Evolutionary conservation across 2,888 invertebrate genomes (phyloP), one percentile per base, ranked within the genome.

Genomic region (Agrilus cyanescens): DNA sequence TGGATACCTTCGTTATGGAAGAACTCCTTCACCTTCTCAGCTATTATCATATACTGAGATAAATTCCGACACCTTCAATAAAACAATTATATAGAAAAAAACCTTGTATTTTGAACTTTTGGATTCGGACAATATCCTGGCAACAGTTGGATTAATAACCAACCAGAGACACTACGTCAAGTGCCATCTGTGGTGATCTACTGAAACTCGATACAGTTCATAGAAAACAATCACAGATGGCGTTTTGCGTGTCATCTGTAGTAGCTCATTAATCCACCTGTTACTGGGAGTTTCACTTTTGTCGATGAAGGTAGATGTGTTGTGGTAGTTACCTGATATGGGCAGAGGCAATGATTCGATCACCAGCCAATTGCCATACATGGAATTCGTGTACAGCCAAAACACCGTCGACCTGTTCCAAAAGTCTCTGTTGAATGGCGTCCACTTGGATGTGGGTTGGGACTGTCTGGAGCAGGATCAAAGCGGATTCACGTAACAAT

Each of bases 1-100:
- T 97, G 97, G 54, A 97, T 96, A 38, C 96, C 96, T 67, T 95
- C 94, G 62, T 95, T 89, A 67, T 97, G 97, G 69, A 97, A 96
- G 71, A 96, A 90, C 62, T 90, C 87, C 66, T 96, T 97, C 7
- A 96, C 89, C 63, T 90, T 86, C 62, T 90, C 90, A 0, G 96
- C 95, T 50, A 97, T 88, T 62, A 87, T 85, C 91, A 96, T 95
- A 65, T 97, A 97, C 62, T 96, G 95, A 0, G 87, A 85, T 43
- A 95, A 70, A 68, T 94, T 95, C 55, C 88, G 81, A 72, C 94
- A 95, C 54, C 86, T 85, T 59, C 37, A 58, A 47, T 32, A 39
- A 18, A 45, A 18, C 12, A 18, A 14, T 20, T 37, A 29, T 15
- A 37, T 8, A 12, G 13, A 37, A 13, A 4, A 10, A 37, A 37